A percentile compares a stretch with the other conserved stretches of the same genome.
Conservation (phyloP, 2,113 vertebrate species). For the Halcyon malimbica region DNA sequence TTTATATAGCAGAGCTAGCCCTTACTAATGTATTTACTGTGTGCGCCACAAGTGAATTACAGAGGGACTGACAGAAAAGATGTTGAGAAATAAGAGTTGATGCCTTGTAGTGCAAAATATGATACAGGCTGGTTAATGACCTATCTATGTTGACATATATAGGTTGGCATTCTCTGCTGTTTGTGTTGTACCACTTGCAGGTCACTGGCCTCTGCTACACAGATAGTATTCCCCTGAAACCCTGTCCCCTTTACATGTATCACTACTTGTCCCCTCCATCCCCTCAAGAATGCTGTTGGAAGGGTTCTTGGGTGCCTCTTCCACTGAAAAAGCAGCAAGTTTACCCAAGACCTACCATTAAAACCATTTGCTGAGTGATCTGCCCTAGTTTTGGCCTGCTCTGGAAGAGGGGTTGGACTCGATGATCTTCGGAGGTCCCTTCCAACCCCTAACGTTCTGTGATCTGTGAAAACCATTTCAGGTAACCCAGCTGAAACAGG, state of each 20-base stretch:
- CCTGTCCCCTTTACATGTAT: neutral
- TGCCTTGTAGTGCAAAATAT: neutral
- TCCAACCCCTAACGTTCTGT: too few species aligned
- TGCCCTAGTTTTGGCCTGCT: too few species aligned
- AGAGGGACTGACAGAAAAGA: neutral
- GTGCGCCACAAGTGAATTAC: neutral
- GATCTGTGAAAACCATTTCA: neutral
- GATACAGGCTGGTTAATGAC: neutral
- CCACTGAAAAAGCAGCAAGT: neutral
- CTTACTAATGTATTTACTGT: neutral
- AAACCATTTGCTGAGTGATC: neutral
- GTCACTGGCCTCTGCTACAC: neutral
- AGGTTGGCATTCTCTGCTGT: neutral
- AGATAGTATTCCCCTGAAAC: accelerated
- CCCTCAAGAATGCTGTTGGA: neutral
- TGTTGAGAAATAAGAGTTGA: neutral
- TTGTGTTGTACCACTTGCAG: neutral
- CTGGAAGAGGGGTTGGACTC: too few species aligned
- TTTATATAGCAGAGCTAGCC: neutral
- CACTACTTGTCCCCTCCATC: neutral
- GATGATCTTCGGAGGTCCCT: too few species aligned
- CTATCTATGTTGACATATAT: neutral
- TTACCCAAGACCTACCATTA: neutral
- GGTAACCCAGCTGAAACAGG: neutral
- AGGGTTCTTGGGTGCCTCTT: neutral